Conservation (phyloP, 2,888 invertebrate species). For the Dastarcus helophoroides region DNA sequence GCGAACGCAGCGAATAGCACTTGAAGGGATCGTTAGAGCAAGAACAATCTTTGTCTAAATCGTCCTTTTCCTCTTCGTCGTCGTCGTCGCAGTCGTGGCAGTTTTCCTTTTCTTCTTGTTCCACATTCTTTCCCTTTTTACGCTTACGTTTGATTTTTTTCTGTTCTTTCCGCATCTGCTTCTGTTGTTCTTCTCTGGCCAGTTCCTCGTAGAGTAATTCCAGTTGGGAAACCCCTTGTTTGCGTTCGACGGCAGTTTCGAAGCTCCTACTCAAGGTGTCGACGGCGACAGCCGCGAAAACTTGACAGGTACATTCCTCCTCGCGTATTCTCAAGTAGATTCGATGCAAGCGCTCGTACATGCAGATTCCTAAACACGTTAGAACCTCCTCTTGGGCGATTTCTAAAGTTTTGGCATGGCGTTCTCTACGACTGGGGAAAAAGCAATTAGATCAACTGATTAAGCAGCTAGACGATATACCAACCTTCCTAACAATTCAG, state of each 20-base stretch:
- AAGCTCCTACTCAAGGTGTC: constrained; percentile 83
- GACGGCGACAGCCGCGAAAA: constrained; percentile 77
- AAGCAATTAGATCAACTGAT: too few relatives aligned
- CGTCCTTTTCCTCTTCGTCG: constrained; percentile 23
- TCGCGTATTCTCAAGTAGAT: constrained; percentile 78
- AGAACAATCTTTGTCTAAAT: constrained; percentile 15
- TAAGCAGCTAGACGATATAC: constrained; percentile 6
- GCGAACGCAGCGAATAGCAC: constrained; percentile 15
- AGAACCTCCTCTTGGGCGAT: constrained; percentile 94
- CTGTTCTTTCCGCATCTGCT: constrained; percentile 76
- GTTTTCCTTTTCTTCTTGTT: constrained; percentile 34
- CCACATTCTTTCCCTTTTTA: constrained; percentile 55
- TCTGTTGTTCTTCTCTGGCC: constrained; percentile 73
- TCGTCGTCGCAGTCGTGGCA: constrained; percentile 35
- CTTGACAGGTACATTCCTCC: constrained; percentile 90
- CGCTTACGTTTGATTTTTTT: constrained; percentile 68
- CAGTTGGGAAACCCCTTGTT: constrained; percentile 70
- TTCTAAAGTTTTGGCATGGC: constrained; percentile 93
- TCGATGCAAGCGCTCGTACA: constrained; percentile 80
- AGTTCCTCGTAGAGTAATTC: constrained; percentile 82
- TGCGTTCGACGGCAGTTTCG: constrained; percentile 80
- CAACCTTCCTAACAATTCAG: constrained; percentile 76
- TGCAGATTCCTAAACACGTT: constrained; percentile 86
- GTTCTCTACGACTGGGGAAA: constrained; percentile 59
- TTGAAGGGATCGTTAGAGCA: constrained; percentile 22